Evolutionary conservation across 1,140 invertebrate genomes (phyloP).

Genomic region (Polypedilum pembai): DNA sequence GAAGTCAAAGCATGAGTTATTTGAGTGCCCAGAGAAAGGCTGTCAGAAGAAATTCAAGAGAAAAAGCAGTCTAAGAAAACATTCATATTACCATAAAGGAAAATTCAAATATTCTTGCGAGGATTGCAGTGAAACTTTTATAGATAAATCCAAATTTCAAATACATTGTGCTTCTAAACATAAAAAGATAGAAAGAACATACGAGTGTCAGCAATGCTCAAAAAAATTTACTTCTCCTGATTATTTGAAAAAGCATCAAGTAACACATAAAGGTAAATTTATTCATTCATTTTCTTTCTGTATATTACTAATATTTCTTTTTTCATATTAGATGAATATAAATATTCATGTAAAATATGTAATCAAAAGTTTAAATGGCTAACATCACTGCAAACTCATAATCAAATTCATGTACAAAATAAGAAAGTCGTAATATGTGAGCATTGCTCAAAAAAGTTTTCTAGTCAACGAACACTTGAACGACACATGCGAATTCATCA

Average conservation of each 20-base stretch:
- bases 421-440: neutral
- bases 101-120: conserved; percentile 3
- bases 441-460: neutral
- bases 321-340: neutral
- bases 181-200: conserved; percentile 4
- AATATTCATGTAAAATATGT: neutral
- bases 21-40: neutral
- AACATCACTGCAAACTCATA: neutral
- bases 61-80: neutral
- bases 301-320: neutral
- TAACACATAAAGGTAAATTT: neutral
- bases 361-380: neutral
- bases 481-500: neutral
- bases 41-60: neutral
- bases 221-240: neutral
- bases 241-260: neutral
- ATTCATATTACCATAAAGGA: neutral
- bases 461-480: neutral
- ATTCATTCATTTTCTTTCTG: neutral
- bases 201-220: neutral
- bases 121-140: neutral
- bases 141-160: neutral
- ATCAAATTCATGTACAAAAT: neutral
- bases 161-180: neutral
- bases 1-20: neutral